Evolutionary conservation across 2,888 invertebrate genomes (phyloP).

Genomic region (Anagyrus pseudococci): DNA sequence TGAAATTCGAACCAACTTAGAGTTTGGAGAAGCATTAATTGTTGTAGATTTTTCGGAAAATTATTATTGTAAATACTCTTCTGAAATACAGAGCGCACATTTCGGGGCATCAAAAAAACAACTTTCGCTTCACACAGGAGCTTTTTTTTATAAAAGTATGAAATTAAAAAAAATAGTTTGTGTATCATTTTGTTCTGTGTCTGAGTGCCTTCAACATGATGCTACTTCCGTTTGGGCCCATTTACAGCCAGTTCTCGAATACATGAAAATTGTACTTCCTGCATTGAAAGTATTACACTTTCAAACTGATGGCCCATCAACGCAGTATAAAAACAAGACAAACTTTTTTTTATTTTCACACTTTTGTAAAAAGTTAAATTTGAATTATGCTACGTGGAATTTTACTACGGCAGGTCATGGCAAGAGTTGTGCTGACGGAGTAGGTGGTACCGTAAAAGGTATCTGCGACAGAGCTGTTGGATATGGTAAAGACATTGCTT

Average conservation of each 20-base stretch:
- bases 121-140: slow-evolving; percentile 23
- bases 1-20: slow-evolving; percentile 14
- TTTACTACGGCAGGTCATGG: slow-evolving; percentile 32
- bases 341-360: slow-evolving; percentile 29
- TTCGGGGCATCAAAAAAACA: slow-evolving; percentile 29
- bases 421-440: slow-evolving; percentile 28
- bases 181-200: slow-evolving; percentile 24
- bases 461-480: slow-evolving; percentile 15
- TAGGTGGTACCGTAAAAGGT: slow-evolving; percentile 21
- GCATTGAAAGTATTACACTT: slow-evolving; percentile 12
- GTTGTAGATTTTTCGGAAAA: slow-evolving; percentile 33
- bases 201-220: slow-evolving; percentile 25
- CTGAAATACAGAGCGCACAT: slow-evolving; percentile 27
- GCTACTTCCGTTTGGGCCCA: slow-evolving; percentile 29
- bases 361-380: slow-evolving; percentile 14
- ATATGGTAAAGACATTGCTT: slow-evolving; percentile 9
- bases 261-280: slow-evolving; percentile 10
- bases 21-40: slow-evolving; percentile 17
- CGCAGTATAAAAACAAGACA: slow-evolving; percentile 31
- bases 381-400: slow-evolving; percentile 25
- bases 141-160: slow-evolving; percentile 24
- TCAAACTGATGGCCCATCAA: slow-evolving; percentile 25
- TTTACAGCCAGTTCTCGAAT: slow-evolving; percentile 24
- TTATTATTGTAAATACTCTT: slow-evolving; percentile 28
- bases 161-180: slow-evolving; percentile 4